Evolutionary conservation across 2,888 invertebrate genomes (phyloP).

Genomic region (Sesia apiformis): DNA sequence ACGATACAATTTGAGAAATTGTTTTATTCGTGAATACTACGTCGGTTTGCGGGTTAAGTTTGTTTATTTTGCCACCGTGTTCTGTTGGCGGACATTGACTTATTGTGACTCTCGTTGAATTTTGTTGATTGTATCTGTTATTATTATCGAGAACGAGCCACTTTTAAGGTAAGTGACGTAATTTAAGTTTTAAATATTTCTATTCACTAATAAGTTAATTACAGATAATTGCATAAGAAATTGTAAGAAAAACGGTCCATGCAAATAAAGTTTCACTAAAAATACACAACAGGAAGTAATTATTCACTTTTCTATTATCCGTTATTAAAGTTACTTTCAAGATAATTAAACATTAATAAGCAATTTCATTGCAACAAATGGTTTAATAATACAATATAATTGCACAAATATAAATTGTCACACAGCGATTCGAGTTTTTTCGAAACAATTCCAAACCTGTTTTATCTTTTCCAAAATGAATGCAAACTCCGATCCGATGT

Average conservation of each 20-base stretch:
- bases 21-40: slow-evolving; percentile 35
- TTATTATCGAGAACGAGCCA: slow-evolving; percentile 18
- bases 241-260: too few species aligned
- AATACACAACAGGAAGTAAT: too few species aligned
- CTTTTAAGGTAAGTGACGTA: slow-evolving; percentile 37
- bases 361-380: too few species aligned
- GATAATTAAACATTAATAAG: too few species aligned
- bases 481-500: neutral
- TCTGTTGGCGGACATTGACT: slow-evolving; percentile 50
- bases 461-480: neutral
- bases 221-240: too few species aligned
- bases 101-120: slow-evolving; percentile 57
- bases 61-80: slow-evolving; percentile 30
- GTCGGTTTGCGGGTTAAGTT: slow-evolving; percentile 30
- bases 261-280: too few species aligned
- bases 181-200: neutral
- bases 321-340: too few species aligned
- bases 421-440: too few species aligned
- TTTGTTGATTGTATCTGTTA: slow-evolving; percentile 50
- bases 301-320: too few species aligned
- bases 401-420: too few species aligned
- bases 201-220: too few species aligned
- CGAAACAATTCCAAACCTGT: neutral
- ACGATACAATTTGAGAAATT: slow-evolving; percentile 16
- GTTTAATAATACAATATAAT: too few species aligned